Base-by-base conservation (phyloP, 1,140 invertebrate genomes). In the Notospermus geniculatus region DNA sequence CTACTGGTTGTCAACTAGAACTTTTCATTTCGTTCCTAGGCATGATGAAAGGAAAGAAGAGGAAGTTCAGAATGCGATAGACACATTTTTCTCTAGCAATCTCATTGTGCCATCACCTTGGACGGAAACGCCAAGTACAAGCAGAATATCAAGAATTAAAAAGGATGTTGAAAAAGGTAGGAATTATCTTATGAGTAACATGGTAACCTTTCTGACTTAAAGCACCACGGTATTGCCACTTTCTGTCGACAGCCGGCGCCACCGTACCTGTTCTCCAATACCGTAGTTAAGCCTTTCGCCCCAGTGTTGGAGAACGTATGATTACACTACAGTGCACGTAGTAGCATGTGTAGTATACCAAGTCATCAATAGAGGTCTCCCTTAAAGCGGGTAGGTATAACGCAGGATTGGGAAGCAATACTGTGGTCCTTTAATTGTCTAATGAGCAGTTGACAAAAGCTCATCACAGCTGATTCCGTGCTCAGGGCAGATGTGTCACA, bases 31-130 rank as follows among this genome's bases (percentile, higher is more conserved):
- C 54, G 23, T 45, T 4, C 62, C 1, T 55, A 76, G 76, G 19
- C 65, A 56, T 45, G 74, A 78, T 59, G 57, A 52, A 25, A 73
- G 72, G 46, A 62, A 67, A 17, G 76, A 78, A 30, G 70, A 72
- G 57, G 61, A 64, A 41, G 76, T 72, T 43, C 76, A 78, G 58
- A 65, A 66, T 55, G 73, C 74, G n/a, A 78, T 78, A 41, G 73
- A 75, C 27, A 66, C 70, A 1, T 78, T 68, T 56, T 78, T 78
- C 64, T 60, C 70, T n/a, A 71, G 55, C 46, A 69, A 78, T 58
- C 54, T 75, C 11, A 70, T 78, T 23, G 71, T 57, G 22, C 76
- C 74, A 0, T 78, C 76, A 19, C 76, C 76, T 2, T 75, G 70
- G 69, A 61, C 59, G 1, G 46, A 58, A 32, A 57, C 32, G n/a